Percentiles rank a stretch among this genome's conserved stretches.
These are phyloP conservation scores for Portunus trituberculatus DNA, from an alignment of 1,140 invertebrate species.

Conservation along the genomic window DNA sequence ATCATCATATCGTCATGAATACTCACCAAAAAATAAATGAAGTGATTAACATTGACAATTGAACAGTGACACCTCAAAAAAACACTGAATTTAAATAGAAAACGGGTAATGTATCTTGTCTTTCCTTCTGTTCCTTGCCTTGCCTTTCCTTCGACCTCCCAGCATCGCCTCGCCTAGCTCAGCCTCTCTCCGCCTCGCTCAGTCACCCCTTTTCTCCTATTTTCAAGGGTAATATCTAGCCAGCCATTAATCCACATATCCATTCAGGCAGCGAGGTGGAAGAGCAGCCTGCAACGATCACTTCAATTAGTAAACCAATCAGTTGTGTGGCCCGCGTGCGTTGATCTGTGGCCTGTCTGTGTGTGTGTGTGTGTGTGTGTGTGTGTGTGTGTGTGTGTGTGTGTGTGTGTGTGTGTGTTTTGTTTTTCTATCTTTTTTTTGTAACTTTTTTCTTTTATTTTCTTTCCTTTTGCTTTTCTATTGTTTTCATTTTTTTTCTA, in stretches of 20 bases:
- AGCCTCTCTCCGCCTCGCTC: background rate
- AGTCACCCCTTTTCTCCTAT: background rate
- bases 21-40: too few relatives aligned
- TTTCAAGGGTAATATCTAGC: slow-evolving; percentile 55
- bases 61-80: too few relatives aligned
- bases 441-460: too few relatives aligned
- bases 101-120: too few relatives aligned
- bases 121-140: background rate
- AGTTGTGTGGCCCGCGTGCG: slow-evolving; percentile 56
- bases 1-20: too few relatives aligned
- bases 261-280: slow-evolving; percentile 45
- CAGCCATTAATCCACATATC: slow-evolving; percentile 51
- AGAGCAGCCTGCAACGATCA: slow-evolving; percentile 58
- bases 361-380: slow-evolving; percentile 7
- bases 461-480: too few relatives aligned
- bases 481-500: too few relatives aligned
- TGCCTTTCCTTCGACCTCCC: background rate
- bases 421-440: background rate
- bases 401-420: background rate
- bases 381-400: slow-evolving; percentile 11
- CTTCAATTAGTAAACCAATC: slow-evolving; percentile 65
- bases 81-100: too few relatives aligned
- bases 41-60: too few relatives aligned
- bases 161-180: background rate
- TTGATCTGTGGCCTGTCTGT: slow-evolving; percentile 44